Conservation (phyloP, 2,113 vertebrate genomes). For the Steatornis caripensis region DNA sequence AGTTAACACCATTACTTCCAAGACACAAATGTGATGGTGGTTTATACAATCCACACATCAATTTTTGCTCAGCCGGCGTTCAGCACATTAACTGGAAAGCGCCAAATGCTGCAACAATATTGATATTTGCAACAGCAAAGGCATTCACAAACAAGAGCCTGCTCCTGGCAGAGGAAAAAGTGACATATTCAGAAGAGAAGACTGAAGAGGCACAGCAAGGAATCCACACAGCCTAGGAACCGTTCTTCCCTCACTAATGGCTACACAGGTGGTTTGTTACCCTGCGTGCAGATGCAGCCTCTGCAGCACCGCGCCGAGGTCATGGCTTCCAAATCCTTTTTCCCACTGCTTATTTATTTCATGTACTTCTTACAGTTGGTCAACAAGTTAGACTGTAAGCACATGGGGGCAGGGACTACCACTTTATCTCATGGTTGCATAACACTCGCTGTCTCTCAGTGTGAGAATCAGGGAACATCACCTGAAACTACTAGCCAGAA, state of each 20-base stretch:
- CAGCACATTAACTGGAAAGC: background rate
- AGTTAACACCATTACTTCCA: constrained; percentile 26
- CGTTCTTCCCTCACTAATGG: background rate
- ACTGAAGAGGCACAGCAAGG: background rate
- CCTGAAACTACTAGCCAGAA: accelerated
- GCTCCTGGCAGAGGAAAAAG: background rate
- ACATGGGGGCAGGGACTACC: background rate
- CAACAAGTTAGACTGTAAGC: background rate
- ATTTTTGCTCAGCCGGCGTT: background rate
- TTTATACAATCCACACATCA: background rate
- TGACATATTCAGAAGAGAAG: accelerated
- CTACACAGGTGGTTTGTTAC: accelerated
- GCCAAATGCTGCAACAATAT: background rate
- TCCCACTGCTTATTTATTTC: background rate
- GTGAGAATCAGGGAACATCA: background rate
- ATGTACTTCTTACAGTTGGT: background rate
- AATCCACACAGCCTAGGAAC: background rate
- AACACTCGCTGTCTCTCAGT: background rate
- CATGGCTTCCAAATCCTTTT: background rate
- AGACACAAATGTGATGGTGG: background rate
- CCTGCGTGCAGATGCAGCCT: accelerated
- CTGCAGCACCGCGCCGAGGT: background rate
- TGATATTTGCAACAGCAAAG: background rate
- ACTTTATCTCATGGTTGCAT: accelerated
- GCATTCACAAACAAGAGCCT: background rate